Evolutionary conservation across 2,797 vertebrate species (phyloP).

Genomic region (Pygocentrus nattereri): DNA sequence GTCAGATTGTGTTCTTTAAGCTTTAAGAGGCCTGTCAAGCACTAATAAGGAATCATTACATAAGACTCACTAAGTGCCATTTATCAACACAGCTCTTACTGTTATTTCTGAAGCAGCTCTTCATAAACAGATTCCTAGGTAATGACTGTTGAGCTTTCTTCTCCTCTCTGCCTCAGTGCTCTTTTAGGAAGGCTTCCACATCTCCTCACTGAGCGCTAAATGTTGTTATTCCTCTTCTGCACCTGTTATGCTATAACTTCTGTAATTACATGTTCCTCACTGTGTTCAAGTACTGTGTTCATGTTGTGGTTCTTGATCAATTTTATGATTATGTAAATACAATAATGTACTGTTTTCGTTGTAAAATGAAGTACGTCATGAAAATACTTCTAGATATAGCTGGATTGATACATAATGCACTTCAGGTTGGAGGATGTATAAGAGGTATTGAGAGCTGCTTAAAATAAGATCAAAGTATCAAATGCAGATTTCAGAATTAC

Average conservation of each 20-base stretch:
- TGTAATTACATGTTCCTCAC: no score
- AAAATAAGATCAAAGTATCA: no score
- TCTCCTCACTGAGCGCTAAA: neutral
- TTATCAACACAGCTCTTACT: constrained; percentile 17
- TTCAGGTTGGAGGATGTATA: no score
- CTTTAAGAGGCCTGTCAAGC: neutral
- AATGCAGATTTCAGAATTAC: no score
- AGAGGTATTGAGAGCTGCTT: no score
- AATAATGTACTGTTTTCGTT: neutral
- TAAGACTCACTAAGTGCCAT: neutral
- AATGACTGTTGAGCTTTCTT: constrained; percentile 15
- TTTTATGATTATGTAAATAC: no score
- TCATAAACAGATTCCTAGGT: constrained; percentile 24
- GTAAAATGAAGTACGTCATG: no score
- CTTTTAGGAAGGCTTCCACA: constrained; percentile 23
- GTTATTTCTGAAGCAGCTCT: constrained; percentile 28
- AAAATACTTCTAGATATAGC: no score
- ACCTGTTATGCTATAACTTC: neutral
- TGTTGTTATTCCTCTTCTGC: neutral
- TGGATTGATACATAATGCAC: no score
- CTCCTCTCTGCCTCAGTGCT: constrained; percentile 23
- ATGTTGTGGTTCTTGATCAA: no score
- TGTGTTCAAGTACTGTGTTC: no score
- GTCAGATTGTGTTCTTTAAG: neutral
- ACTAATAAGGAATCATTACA: neutral